phyloP scores from a whole-genome alignment of 2,113 vertebrate species.

The Bufo gargarizans region DNA sequence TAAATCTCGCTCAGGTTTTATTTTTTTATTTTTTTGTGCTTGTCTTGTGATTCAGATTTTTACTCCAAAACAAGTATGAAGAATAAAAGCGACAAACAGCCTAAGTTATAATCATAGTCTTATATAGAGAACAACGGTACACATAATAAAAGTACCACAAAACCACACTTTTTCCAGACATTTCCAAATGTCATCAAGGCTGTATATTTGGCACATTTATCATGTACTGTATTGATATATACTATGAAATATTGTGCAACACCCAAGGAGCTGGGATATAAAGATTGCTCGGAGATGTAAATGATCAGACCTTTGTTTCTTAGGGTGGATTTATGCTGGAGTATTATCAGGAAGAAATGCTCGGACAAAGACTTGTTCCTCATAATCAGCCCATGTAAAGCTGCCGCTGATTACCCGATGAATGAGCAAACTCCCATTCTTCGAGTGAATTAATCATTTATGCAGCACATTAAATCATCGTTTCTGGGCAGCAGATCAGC shows the following conservation, averaged over 20 bases:
- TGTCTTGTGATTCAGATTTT: neutral
- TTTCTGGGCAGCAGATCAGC: too few relatives aligned
- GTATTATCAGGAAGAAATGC: too few relatives aligned
- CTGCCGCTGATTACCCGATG: too few relatives aligned
- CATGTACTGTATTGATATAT: neutral
- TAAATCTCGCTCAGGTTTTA: neutral
- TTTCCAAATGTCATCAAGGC: neutral
- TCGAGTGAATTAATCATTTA: too few relatives aligned
- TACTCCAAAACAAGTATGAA: neutral
- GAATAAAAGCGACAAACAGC: neutral
- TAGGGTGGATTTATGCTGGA: too few relatives aligned
- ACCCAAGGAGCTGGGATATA: too few relatives aligned
- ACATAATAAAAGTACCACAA: neutral
- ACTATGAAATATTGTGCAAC: neutral
- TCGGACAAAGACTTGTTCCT: too few relatives aligned
- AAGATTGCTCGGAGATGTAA: neutral
- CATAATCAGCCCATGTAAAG: too few relatives aligned
- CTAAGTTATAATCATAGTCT: neutral
- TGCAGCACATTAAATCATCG: too few relatives aligned
- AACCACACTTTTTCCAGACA: neutral
- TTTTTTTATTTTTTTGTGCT: neutral
- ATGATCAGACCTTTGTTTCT: too few relatives aligned
- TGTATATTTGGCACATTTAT: neutral
- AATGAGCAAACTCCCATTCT: too few relatives aligned
- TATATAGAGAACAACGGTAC: neutral